phyloP scores from a whole-genome alignment of 2,888 invertebrate species.

The Caradrina clavipalpis region DNA sequence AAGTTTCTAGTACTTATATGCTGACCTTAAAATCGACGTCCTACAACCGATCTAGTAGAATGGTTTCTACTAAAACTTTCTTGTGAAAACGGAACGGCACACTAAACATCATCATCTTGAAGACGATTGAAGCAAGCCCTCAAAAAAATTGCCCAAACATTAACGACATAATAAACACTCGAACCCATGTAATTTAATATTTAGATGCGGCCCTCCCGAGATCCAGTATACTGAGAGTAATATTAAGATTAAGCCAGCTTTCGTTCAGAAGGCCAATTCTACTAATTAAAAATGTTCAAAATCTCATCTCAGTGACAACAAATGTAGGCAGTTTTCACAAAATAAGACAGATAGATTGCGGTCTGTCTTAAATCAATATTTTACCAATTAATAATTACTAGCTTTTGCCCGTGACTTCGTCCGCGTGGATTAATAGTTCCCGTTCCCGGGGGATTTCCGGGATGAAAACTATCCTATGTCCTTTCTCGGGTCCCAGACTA shows the following conservation, averaged over 20 bases:
- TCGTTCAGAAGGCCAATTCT: not conserved
- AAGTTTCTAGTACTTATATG: not conserved
- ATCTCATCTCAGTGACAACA: no score
- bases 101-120: not conserved
- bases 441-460: no score
- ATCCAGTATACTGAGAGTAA: not conserved
- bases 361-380: no score
- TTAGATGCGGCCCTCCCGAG: not conserved
- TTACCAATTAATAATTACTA: no score
- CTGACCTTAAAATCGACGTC: not conserved
- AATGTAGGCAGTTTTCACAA: no score
- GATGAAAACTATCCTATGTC: no score
- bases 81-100: not conserved
- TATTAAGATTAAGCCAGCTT: not conserved
- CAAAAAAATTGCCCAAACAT: not conserved
- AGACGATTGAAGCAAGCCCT: slow-evolving; percentile 7
- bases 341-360: no score
- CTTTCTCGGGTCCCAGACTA: no score
- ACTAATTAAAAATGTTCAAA: no score
- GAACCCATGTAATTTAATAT: not conserved
- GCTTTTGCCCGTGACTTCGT: no score
- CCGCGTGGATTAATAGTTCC: no score
- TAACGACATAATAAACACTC: slow-evolving; percentile 15
- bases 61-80: not conserved
- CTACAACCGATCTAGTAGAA: not conserved